These are phyloP conservation scores for Chaetoderma sp. DNA, from an alignment of 2,888 invertebrate genomes.

Conservation along the genomic window DNA sequence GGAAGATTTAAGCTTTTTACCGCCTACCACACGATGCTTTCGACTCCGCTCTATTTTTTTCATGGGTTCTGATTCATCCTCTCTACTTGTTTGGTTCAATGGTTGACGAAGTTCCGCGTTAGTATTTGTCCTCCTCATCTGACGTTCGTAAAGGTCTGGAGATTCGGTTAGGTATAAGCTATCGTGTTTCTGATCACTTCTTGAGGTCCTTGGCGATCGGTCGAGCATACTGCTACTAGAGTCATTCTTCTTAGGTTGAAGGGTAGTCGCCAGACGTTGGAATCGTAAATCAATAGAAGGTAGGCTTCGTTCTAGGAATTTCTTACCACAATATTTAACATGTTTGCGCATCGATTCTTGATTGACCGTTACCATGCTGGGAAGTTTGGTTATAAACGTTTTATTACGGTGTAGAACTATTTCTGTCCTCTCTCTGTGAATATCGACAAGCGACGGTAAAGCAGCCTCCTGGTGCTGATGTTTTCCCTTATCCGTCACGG, in stretches of 20 bases:
- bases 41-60: too few relatives aligned
- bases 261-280: slow-evolving; percentile 38
- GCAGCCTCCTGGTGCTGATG: slow-evolving; percentile 26
- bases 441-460: slow-evolving; percentile 50
- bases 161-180: too few relatives aligned
- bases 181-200: too few relatives aligned
- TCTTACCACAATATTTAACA: slow-evolving; percentile 50
- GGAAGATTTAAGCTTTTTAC: too few relatives aligned
- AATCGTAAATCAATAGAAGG: slow-evolving; percentile 50
- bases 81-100: too few relatives aligned
- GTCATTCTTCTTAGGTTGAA: slow-evolving; percentile 37
- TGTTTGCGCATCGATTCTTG: slow-evolving; percentile 46
- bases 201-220: too few relatives aligned
- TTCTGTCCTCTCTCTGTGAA: slow-evolving; percentile 53
- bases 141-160: too few relatives aligned
- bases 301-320: slow-evolving; percentile 40
- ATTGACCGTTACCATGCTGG: slow-evolving; percentile 53
- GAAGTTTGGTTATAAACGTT: slow-evolving; percentile 55
- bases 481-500: slow-evolving; percentile 21
- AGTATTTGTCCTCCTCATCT: too few relatives aligned
- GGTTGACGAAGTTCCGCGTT: too few relatives aligned
- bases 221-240: too few relatives aligned
- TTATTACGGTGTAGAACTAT: slow-evolving; percentile 51
- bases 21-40: too few relatives aligned
- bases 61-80: too few relatives aligned